These are phyloP conservation scores for Zaprionus davidi DNA, from an alignment of 1,140 invertebrate genomes.

Conservation along the genomic window DNA sequence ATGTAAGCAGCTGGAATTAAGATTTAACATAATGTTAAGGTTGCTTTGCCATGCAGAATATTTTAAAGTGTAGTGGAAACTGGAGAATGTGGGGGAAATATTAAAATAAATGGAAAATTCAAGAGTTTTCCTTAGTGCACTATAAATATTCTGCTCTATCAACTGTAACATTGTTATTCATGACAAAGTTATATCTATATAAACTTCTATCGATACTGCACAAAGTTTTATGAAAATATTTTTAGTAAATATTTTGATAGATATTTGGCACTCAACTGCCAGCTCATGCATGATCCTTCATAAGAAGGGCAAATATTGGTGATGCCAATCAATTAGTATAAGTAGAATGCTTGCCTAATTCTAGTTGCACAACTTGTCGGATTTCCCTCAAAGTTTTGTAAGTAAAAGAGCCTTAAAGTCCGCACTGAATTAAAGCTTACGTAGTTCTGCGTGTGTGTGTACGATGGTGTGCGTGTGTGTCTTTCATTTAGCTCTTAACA, in stretches of 20 bases:
- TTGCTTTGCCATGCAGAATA: neutral
- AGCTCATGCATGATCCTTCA: neutral
- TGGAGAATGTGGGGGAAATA: neutral
- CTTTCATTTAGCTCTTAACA: slow-evolving; percentile 52
- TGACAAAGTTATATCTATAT: neutral
- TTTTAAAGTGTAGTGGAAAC: neutral
- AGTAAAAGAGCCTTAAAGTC: slow-evolving; percentile 20
- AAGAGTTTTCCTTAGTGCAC: neutral
- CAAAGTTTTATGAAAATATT: neutral
- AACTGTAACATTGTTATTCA: neutral
- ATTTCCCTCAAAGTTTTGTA: slow-evolving; percentile 7
- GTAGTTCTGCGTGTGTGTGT: slow-evolving; percentile 13
- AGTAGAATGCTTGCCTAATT: slow-evolving; percentile 1
- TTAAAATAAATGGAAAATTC: neutral
- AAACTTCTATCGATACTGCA: neutral
- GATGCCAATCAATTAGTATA: slow-evolving; percentile 7
- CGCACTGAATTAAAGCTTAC: slow-evolving; percentile 22
- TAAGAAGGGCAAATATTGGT: neutral
- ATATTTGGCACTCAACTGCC: neutral
- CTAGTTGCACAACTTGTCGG: slow-evolving; percentile 6
- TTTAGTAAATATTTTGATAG: neutral
- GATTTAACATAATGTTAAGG: neutral
- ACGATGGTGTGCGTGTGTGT: slow-evolving; percentile 28
- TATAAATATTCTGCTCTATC: neutral
- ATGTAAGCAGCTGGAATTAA: neutral